These are phyloP conservation scores for Nestor notabilis DNA, from an alignment of 2,113 vertebrate genomes.

Conservation along the genomic window DNA sequence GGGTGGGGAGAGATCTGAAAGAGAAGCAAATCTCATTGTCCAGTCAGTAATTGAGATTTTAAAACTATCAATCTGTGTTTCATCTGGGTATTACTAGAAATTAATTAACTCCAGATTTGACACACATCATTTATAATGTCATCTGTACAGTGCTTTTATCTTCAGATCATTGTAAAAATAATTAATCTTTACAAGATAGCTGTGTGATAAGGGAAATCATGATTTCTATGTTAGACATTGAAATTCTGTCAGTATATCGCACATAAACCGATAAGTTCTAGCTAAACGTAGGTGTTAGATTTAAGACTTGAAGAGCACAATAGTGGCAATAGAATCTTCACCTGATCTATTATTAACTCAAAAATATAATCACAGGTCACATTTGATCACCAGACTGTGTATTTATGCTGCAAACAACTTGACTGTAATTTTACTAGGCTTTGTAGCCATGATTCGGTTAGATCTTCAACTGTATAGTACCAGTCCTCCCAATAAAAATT, in stretches of 20 bases:
- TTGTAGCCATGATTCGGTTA: neutral
- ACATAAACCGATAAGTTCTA: neutral
- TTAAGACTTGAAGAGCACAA: neutral
- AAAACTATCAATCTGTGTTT: neutral
- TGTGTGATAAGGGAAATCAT: neutral
- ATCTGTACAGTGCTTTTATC: neutral
- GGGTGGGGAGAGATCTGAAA: neutral
- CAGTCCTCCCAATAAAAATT: neutral
- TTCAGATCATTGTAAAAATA: conserved; percentile 17
- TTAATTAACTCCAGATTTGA: conserved; percentile 1
- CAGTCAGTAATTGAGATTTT: neutral
- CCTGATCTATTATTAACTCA: neutral
- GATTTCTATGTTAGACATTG: neutral
- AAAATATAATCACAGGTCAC: neutral
- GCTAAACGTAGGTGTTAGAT: neutral
- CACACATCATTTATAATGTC: neutral
- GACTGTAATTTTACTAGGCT: neutral
- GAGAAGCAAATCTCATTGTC: neutral
- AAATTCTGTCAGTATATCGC: neutral
- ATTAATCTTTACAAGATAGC: neutral
- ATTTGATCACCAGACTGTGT: neutral
- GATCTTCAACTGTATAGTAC: neutral
- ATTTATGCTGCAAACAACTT: neutral
- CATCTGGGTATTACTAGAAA: neutral
- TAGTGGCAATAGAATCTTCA: neutral